Evolutionary conservation across 2,113 vertebrate species (phyloP).

Genomic region (Herpailurus yagouaroundi): DNA sequence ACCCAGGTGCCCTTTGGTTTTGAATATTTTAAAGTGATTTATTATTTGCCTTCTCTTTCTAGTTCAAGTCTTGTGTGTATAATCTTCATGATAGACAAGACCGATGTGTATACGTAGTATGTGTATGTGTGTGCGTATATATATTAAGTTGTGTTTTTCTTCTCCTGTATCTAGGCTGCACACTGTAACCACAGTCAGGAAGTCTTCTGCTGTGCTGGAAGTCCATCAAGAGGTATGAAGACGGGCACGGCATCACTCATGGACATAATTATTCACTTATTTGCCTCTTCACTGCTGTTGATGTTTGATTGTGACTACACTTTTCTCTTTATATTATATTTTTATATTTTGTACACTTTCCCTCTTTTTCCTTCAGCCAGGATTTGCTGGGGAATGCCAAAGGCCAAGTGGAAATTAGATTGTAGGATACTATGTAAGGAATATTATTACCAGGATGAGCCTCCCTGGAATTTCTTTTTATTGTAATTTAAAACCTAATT

Average conservation of each 20-base stretch:
- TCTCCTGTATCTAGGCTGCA: constrained; percentile 78
- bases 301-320: constrained; percentile 49
- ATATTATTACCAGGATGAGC: not conserved
- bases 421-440: not conserved
- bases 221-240: constrained; percentile 84
- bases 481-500: constrained; percentile 15
- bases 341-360: constrained; percentile 66
- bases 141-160: not conserved
- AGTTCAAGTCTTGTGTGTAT: not conserved
- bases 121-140: not conserved
- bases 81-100: not conserved
- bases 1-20: not conserved
- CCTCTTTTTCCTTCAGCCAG: constrained; percentile 21
- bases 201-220: constrained; percentile 77
- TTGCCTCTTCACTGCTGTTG: constrained; percentile 72
- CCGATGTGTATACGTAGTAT: rapidly evolving
- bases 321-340: constrained; percentile 71
- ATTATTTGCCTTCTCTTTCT: not conserved
- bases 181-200: constrained; percentile 78
- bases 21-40: not conserved
- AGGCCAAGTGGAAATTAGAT: not conserved
- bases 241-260: not conserved
- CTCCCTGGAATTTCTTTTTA: constrained; percentile 11
- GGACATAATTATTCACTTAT: constrained; percentile 51
- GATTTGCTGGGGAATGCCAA: constrained; percentile 37